Base-by-base conservation (phyloP, 2,113 vertebrate species). In the Solenodon paradoxus region DNA sequence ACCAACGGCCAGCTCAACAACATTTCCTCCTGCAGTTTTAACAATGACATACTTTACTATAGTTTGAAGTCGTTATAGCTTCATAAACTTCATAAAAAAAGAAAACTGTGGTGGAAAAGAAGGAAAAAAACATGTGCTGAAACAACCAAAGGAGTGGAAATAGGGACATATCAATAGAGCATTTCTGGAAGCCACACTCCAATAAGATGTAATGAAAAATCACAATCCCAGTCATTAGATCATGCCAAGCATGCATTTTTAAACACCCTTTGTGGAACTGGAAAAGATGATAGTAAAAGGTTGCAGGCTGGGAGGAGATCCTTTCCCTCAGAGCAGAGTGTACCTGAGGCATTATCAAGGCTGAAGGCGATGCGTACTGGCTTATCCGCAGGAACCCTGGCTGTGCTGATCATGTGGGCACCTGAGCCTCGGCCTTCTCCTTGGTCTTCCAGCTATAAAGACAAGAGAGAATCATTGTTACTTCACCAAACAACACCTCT, bases 361-460 rank as follows among this genome's bases (percentile, higher is more conserved):
- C 99, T 99, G 99, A 99, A 99, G 98, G 99, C 99, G 92, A 99
- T 99, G 98, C 99, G 98, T 95, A 99, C 99, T 95, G 98, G 99
- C 98, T 99, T 99, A 98, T 99, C 99, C 93, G 99, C 99, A 98
- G 99, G 99, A 98, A 99, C 98, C 98, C 99, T 99, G 97, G 99
- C 98, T 98, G 99, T 99, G 98, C 99, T 99, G 99, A 99, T 99
- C 99, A 99, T 99, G 99, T 99, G 99, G 99, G 98, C 99, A 98
- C 99, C 98, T 97, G 98, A 97, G 97, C 97, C 98, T 96, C 95
- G 96, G 96, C 3, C 98, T 98, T 98, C 98, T 97, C 97, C 98
- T 97, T 97, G 97, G 97, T 98, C 98, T 98, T 98, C 98, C 98
- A 98, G 98, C 98, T 99, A 96, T 32, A 96, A 98, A 61, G 94